Evolutionary conservation across 2,113 vertebrate species (phyloP).

Genomic region (Megaceryle maxima): DNA sequence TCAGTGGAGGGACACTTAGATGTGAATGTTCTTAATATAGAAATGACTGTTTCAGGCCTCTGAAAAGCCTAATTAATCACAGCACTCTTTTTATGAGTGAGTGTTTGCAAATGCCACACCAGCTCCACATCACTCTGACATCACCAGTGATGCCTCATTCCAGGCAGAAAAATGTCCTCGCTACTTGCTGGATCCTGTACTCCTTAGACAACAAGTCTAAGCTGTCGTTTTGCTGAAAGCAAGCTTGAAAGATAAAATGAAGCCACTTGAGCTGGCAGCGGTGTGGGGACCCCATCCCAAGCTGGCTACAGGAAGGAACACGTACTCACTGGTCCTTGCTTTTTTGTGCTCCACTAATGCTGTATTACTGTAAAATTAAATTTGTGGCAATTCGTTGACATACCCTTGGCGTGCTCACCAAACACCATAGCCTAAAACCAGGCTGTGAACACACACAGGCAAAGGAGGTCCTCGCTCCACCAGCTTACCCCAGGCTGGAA

Average conservation of each 20-base stretch:
- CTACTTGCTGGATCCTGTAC: not conserved
- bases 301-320: not conserved
- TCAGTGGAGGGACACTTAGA: not conserved
- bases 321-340: not conserved
- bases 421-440: not conserved
- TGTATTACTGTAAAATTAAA: not conserved
- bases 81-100: not conserved
- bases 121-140: not conserved
- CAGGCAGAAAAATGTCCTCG: not conserved
- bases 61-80: constrained; percentile 16
- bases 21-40: not conserved
- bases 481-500: not conserved
- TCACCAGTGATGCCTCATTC: not conserved
- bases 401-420: not conserved
- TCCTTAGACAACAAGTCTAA: not conserved
- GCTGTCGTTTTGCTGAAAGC: not conserved
- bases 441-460: not conserved
- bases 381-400: not conserved
- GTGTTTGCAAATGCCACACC: not conserved
- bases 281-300: not conserved
- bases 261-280: not conserved
- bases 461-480: not conserved
- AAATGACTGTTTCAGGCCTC: not conserved
- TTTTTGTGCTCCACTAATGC: not conserved
- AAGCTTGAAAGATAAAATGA: not conserved